A percentile compares a stretch with the other conserved stretches of the same genome.
Conservation (phyloP, 2,113 vertebrate species). For the Ginglymostoma cirratum region DNA sequence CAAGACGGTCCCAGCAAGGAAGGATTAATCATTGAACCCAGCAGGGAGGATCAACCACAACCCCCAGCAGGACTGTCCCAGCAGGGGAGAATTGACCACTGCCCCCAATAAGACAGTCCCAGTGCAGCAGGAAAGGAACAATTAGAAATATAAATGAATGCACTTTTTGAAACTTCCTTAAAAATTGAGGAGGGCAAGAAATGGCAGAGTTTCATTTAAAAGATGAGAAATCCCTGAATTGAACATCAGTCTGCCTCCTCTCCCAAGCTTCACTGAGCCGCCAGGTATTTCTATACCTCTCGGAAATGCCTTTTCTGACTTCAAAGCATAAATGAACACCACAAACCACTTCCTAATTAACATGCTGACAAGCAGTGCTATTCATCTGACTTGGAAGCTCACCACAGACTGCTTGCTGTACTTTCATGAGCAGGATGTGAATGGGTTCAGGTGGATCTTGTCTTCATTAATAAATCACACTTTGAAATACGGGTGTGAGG, state of each 20-base stretch:
- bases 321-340: background rate
- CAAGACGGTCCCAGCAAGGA: no score
- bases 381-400: background rate
- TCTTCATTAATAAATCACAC: background rate
- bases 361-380: conserved; percentile 1
- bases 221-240: background rate
- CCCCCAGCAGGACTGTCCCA: background rate
- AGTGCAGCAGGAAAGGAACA: background rate
- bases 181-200: background rate
- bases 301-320: background rate
- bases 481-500: background rate
- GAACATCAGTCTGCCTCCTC: background rate
- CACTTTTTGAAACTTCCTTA: background rate
- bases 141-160: background rate
- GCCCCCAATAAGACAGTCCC: background rate
- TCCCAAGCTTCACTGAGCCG: no score
- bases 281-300: background rate
- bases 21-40: background rate
- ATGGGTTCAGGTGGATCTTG: background rate
- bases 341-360: conserved; percentile 17
- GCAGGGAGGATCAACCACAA: background rate
- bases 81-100: background rate
- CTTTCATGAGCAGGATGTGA: conserved; percentile 3
- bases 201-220: background rate
- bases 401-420: background rate